Evolutionary conservation across 2,888 invertebrate genomes (phyloP).

Genomic region (Nesidiocoris tenuis): DNA sequence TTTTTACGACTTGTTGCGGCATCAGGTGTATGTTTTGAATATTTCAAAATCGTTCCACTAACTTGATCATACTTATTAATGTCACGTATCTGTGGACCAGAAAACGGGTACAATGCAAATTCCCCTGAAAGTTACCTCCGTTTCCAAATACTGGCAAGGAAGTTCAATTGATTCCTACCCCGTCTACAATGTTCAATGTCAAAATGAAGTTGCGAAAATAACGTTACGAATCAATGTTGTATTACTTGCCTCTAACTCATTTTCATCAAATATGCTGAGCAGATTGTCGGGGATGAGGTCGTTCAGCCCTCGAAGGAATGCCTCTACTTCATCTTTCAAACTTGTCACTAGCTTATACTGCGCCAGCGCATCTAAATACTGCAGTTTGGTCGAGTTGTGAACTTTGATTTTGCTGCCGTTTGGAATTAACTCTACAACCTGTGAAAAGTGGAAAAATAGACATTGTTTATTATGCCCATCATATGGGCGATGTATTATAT

Average conservation of each 20-base stretch:
- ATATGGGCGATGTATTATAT: not conserved
- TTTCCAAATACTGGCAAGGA: too few relatives aligned
- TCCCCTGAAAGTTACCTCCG: too few relatives aligned
- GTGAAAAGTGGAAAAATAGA: conserved; percentile 18
- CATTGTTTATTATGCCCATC: not conserved
- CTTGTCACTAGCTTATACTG: conserved; percentile 82
- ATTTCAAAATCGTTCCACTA: too few relatives aligned
- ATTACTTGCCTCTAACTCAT: conserved; percentile 86
- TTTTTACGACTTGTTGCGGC: too few relatives aligned
- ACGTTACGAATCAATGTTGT: too few relatives aligned
- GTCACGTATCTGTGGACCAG: too few relatives aligned
- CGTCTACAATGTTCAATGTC: too few relatives aligned
- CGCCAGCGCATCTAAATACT: conserved; percentile 85
- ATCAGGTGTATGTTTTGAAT: too few relatives aligned
- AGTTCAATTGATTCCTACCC: too few relatives aligned
- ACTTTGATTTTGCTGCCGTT: conserved; percentile 74
- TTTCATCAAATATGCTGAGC: conserved; percentile 92
- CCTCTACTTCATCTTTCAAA: conserved; percentile 79
- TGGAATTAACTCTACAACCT: conserved; percentile 76
- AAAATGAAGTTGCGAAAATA: too few relatives aligned
- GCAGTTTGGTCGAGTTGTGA: conserved; percentile 71
- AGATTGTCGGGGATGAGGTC: conserved; percentile 90
- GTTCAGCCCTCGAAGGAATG: conserved; percentile 86
- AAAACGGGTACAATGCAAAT: too few relatives aligned
- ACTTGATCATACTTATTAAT: too few relatives aligned